phyloP scores from a whole-genome alignment of 2,113 vertebrate species.

The Ondatra zibethicus region DNA sequence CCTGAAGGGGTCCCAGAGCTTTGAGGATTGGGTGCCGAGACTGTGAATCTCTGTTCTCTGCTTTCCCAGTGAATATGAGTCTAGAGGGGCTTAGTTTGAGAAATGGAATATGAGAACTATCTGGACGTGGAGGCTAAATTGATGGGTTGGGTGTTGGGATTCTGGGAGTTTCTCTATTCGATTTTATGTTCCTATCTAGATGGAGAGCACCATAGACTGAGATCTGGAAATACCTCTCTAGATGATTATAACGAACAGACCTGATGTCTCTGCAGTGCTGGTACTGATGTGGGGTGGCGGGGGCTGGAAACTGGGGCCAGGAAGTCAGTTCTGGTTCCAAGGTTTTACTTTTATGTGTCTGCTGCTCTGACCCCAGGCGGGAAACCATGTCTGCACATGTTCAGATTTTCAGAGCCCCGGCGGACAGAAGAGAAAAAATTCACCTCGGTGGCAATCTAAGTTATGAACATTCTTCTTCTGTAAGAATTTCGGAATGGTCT shows the following conservation, averaged over 20 bases:
- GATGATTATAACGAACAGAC: background rate
- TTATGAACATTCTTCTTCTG: background rate
- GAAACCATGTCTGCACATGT: background rate
- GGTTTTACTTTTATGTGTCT: background rate
- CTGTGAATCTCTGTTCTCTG: background rate
- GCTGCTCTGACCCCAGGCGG: background rate
- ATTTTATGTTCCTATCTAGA: background rate
- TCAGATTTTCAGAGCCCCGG: background rate
- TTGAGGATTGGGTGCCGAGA: background rate
- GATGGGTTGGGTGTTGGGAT: background rate
- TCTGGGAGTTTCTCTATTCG: background rate
- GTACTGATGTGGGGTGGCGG: background rate
- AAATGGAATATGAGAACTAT: background rate
- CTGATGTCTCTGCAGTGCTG: background rate
- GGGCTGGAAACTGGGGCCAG: no score
- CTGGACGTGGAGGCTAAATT: background rate
- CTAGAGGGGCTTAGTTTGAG: background rate
- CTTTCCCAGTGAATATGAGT: background rate
- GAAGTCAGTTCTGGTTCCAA: background rate
- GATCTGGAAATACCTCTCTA: background rate
- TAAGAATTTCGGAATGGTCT: background rate
- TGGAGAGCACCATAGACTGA: background rate
- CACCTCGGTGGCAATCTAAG: background rate
- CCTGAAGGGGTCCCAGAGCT: background rate
- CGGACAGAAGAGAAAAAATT: background rate